Base-by-base conservation (phyloP, 2,113 vertebrate genomes). In the Corapipo altera region DNA sequence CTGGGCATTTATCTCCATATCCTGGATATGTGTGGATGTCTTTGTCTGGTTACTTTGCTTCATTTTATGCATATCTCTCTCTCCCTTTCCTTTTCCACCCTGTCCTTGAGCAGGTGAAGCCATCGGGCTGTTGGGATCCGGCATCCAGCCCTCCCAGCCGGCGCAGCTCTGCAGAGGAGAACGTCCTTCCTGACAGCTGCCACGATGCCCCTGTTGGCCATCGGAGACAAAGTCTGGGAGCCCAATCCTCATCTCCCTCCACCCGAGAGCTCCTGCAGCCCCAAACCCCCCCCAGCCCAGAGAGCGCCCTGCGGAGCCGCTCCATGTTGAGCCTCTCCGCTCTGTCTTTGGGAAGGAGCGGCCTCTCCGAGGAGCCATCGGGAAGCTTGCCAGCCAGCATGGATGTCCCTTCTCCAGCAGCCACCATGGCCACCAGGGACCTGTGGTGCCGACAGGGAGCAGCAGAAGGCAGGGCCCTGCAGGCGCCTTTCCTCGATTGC, bases 251-350 rank as follows among this genome's bases (percentile, higher is more conserved):
- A 0, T 61, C 77, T 49, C 80, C 76, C 2, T 96, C 95, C 23
- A 93, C 72, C 14, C 65, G 66, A 1, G 91, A 92, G 67, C 80
- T 96, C 4, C 21, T 81, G 14, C 59, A 14, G 41, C 91, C 76
- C 41, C 96, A 51, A 22, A 83, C 33, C 4, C 41, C 64, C 1
- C 41, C 89, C 16, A 89, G 46, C 52, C 93, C 95, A 0, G 19
- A 71, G 58, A 80, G 43, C 6, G 33, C 74, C 41, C 19, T n/a
- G 57, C 89, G 8, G 55, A 95, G 76, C 78, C 67, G 64, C 44
- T 88, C 97, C 2, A 64, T 77, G 6, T 87, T 43, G 17, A 97
- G 95, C 52, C 33, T 97, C 44, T 97, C 97, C 0, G 59, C 93
- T 23, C 94, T 95, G 6, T 79, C 97, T 20, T 80, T 85, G 1